Evolutionary conservation across 2,888 invertebrate species (phyloP), one percentile per base, ranked within the genome.

Genomic region (Aleiodes testaceus): DNA sequence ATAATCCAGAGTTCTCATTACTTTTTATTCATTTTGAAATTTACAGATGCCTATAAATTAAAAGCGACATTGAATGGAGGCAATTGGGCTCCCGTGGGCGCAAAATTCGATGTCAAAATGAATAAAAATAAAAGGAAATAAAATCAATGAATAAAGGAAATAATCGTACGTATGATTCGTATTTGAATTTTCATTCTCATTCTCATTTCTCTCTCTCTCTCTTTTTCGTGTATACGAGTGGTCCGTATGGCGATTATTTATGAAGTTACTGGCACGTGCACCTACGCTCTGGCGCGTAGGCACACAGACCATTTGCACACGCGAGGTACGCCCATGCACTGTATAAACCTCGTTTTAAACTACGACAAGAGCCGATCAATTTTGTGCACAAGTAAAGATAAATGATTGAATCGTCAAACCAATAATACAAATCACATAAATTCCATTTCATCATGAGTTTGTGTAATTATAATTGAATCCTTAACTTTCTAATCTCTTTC

Each of bases 231-330:
- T 66, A 55, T 59, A 18, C 55, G 30, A 26, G 55, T 55, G 55
- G 30, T 55, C n/a, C 65, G 66, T 66, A 26, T 36, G 18, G 14
- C 18, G 66, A 71, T 71, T 67, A 71, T 71, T 71, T 63, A 71
- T 71, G 50, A 67, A 71, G 49, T 67, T 63, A 71, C 65, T 66
- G 66, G 71, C 67, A 71, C 71, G 66, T 71, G 66, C 61, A 71
- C 71, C 71, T 71, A 71, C 71, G 71, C 71, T 61, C 61, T 16
- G 52, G 44, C 50, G 71, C 71, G 71, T 71, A 66, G 71, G 71
- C 59, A 71, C 36, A 59, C 59, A 42, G 16, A 59, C 18, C 59
- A 16, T 42, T 26, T 63, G 42, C 66, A 61, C 71, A 66, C 67
- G 66, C 61, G 52, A 61, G 42, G 26, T 63, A 70, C 71, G 63